Conservation (phyloP, 2,888 invertebrate species). For the Mythimna albipuncta region DNA sequence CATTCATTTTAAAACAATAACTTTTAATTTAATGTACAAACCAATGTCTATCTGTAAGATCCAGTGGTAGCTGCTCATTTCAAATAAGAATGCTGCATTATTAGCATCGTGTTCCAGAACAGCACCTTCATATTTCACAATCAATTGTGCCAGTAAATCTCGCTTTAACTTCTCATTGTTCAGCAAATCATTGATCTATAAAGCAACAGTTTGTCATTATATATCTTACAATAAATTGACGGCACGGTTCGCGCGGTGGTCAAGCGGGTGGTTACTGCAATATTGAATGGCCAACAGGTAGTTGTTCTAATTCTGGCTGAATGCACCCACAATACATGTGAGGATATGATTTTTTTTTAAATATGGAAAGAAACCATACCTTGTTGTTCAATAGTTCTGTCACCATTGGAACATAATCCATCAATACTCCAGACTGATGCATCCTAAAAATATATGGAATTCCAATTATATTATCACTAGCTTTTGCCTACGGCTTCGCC, state of each 20-base stretch:
- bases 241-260: too few relatives aligned
- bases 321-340: too few relatives aligned
- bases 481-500: too few relatives aligned
- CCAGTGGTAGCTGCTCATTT: constrained; percentile 92
- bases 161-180: constrained; percentile 86
- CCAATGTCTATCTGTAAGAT: constrained; percentile 91
- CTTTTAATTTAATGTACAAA: constrained; percentile 66
- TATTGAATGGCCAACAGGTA: too few relatives aligned
- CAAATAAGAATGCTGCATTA: constrained; percentile 91
- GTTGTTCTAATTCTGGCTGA: too few relatives aligned
- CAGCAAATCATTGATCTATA: constrained; percentile 82
- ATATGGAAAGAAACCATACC: constrained; percentile 64
- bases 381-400: constrained; percentile 89
- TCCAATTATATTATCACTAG: too few relatives aligned
- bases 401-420: constrained; percentile 91
- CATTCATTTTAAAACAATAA: not conserved
- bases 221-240: constrained; percentile 1
- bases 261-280: too few relatives aligned
- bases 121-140: constrained; percentile 88
- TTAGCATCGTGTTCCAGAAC: constrained; percentile 86
- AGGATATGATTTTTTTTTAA: too few relatives aligned
- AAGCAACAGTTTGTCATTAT: not conserved
- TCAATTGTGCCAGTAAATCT: constrained; percentile 84
- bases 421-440: constrained; percentile 88
- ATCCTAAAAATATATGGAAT: constrained; percentile 76